Conservation (phyloP, 2,113 vertebrate genomes). For the Mesoclemmys tuberculata region DNA sequence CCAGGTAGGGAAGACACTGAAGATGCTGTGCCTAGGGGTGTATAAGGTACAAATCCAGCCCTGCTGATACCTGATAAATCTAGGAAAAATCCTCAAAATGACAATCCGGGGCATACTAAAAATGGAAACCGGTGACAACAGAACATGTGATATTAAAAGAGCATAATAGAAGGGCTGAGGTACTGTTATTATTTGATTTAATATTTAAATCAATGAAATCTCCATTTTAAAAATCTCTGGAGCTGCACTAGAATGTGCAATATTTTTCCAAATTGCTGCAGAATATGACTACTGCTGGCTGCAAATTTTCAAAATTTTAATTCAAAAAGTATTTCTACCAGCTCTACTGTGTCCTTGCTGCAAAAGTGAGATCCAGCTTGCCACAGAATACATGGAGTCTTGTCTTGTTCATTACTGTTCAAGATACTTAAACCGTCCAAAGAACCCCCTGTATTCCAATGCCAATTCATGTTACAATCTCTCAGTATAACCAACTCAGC, state of each 20-base stretch:
- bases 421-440: neutral
- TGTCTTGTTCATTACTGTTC: constrained; percentile 9
- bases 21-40: too few species aligned
- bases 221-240: neutral
- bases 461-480: neutral
- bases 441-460: constrained; percentile 33
- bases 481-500: neutral
- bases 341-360: neutral
- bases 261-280: neutral
- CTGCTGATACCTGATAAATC: constrained; percentile 10
- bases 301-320: neutral
- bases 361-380: constrained; percentile 12
- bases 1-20: too few species aligned
- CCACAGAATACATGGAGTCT: constrained; percentile 3
- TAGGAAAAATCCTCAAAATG: neutral
- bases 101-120: neutral
- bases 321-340: neutral
- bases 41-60: too few species aligned
- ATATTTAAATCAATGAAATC: neutral
- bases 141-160: neutral
- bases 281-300: neutral
- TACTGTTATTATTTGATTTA: neutral
- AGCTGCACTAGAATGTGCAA: neutral
- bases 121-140: neutral
- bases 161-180: neutral